A percentile compares a stretch with the other conserved stretches of the same genome.
These are phyloP conservation scores for Tylochromis polylepis DNA, from an alignment of 2,113 vertebrate genomes.

Conservation along the genomic window DNA sequence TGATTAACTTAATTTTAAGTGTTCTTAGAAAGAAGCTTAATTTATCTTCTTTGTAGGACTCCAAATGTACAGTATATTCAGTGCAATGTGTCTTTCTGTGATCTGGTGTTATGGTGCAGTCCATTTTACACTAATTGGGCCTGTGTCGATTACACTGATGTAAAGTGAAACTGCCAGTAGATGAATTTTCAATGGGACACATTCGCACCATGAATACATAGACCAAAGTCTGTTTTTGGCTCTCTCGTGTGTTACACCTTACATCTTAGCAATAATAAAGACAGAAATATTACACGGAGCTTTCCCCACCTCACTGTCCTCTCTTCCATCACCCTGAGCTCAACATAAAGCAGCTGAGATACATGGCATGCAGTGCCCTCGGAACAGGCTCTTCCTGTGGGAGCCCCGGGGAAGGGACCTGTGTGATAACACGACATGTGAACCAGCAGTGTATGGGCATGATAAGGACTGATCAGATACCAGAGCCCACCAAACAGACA, in stretches of 20 bases:
- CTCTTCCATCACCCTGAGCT: not conserved
- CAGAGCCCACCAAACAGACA: constrained; percentile 65
- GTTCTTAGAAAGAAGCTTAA: not conserved
- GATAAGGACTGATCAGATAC: constrained; percentile 71
- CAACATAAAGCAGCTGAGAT: constrained; percentile 19
- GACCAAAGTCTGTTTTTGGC: not conserved
- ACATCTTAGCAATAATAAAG: not conserved
- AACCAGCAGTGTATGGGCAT: constrained; percentile 62
- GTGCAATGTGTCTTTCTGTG: not conserved
- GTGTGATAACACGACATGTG: constrained; percentile 74
- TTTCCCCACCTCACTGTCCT: not conserved
- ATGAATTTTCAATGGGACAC: not conserved
- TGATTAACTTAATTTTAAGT: not conserved
- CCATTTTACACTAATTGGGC: not conserved
- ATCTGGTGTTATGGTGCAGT: not conserved
- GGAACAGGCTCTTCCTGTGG: constrained; percentile 66
- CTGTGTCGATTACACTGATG: not conserved
- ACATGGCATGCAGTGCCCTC: constrained; percentile 52
- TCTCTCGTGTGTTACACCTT: not conserved
- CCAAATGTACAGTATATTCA: not conserved
- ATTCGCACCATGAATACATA: not conserved
- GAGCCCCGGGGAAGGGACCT: constrained; percentile 67
- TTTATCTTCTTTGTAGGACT: not conserved
- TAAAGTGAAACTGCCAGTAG: not conserved
- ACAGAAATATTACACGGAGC: not conserved